Base-by-base conservation (phyloP, 37 sponge, comb jelly and placozoan species). In the Halichondria panicea region DNA sequence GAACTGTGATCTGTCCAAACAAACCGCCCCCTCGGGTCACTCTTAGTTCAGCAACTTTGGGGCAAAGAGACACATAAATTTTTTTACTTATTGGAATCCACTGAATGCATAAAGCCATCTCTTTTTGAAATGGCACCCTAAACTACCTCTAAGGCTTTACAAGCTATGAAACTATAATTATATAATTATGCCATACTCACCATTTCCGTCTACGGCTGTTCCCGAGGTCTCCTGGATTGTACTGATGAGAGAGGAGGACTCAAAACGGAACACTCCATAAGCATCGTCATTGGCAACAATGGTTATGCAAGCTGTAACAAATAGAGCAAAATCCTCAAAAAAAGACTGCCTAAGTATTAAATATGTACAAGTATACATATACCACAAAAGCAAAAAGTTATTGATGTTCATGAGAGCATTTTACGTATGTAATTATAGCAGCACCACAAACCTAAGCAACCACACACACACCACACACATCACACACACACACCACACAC, bases 251-350 rank as follows among this genome's bases (percentile, higher is more conserved):
- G 86, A 77, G 18, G 37, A 36, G 1, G 15, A 4, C 43, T 32
- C 66, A 67, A 91, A 91, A n/a, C 80, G 71, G 81, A 95, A 86
- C 70, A 81, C 70, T 62, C 96, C 96, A 73, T 88, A 71, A 25
- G 86, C 74, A 54, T 93, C 89, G 55, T 93, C 89, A 81, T 72
- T 88, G 24, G 56, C 79, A 4, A 55, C 63, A 66, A 93, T 88
- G 31, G 86, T 85, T 19, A 91, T 70, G 68, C 72, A 70, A 11
- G 70, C 91, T 90, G 66, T 22, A 37, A 58, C 4, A 59, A n/a
- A n/a, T 57, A 66, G 8, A 59, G 18, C 53, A 50, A 12, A 50
- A 50, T 50, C 15, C 18, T 50, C 53, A 50, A 50, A 50, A 50
- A n/a, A n/a, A n/a, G n/a, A n/a, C n/a, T 50, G 53, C 53, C 53